Evolutionary conservation across 2,113 vertebrate genomes (phyloP), one percentile per base, ranked within the genome.

Genomic region (Xerus inauris): DNA sequence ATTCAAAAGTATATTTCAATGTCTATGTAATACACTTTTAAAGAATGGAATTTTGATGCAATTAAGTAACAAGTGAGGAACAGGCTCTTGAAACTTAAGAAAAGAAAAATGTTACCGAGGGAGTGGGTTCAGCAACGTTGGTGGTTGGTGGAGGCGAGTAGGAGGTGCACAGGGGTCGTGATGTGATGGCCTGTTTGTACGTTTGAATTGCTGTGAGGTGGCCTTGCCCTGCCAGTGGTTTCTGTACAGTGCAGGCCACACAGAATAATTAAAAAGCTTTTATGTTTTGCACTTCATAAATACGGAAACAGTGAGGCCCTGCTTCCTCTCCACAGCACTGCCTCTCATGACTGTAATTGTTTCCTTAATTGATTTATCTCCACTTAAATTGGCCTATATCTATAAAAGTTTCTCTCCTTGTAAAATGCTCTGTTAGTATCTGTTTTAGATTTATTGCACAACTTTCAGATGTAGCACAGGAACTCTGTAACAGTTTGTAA

Each of bases 331-430:
- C 26, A 77, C 84, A 88, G 76, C 40, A 92, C 42, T 84, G 76
- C 65, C 85, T 95, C 85, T 97, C 59, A 49, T 0, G 54, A 49
- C 90, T 96, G 79, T 81, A 92, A 97, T 73, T 83, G 64, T 89
- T 77, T 89, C 92, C 47, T 88, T 95, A 97, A 93, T 69, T 86
- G 28, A 95, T 72, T 93, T 59, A 71, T 96, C 94, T 91, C 62
- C 73, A 89, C 71, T 96, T 88, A 77, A 94, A 96, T 17, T 89
- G 49, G 51, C 49, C 87, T 69, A 38, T 72, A 81, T 92, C 90
- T 91, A 85, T 79, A 69, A 95, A 80, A 88, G 75, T 80, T 69
- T 80, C 54, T 76, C 86, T 62, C 85, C 54, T 93, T 88, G 81
- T 49, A 91, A 96, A 96, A 91, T 79, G 64, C 14, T 54, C 57